Conservation (phyloP, 2,797 vertebrate species). For the Telmatherina bonti region DNA sequence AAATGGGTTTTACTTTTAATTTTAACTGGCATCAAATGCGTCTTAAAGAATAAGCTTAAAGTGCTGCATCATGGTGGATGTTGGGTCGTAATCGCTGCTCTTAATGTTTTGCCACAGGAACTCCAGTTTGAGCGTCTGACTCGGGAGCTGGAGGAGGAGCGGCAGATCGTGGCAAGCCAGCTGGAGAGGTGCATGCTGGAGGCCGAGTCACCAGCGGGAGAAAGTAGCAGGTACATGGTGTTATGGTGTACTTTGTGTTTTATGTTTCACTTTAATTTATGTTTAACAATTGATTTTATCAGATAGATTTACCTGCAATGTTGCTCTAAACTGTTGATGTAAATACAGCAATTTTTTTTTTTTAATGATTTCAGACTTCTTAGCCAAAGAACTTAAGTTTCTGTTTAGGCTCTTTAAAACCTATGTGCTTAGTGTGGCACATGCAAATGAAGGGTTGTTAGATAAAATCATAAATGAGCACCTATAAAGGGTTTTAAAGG, state of each 20-base stretch:
- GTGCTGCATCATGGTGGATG: slow-evolving; percentile 13
- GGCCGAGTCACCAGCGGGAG: slow-evolving; percentile 90
- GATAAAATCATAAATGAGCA: neutral
- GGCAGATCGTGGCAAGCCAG: slow-evolving; percentile 96
- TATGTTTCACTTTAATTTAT: neutral
- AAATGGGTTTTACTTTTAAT: slow-evolving; percentile 51
- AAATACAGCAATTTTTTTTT: too few relatives aligned
- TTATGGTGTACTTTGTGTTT: neutral
- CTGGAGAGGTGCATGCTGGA: slow-evolving; percentile 97
- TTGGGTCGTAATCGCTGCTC: slow-evolving; percentile 28
- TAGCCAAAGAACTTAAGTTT: too few relatives aligned
- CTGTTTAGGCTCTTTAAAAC: neutral
- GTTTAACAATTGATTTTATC: too few relatives aligned
- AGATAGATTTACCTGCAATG: neutral
- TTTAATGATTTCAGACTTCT: too few relatives aligned
- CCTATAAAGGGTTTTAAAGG: neutral
- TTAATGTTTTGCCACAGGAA: slow-evolving; percentile 83
- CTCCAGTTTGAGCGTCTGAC: slow-evolving; percentile 96
- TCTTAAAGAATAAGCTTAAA: slow-evolving; percentile 49
- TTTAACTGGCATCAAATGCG: slow-evolving; percentile 57
- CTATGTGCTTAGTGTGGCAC: neutral
- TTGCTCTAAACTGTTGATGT: neutral
- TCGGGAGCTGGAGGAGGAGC: slow-evolving; percentile 94
- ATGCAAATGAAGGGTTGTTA: neutral
- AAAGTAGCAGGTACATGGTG: slow-evolving; percentile 90